phyloP scores from a whole-genome alignment of 2,113 vertebrate species.

The Boulengeromyrus knoepffleri region DNA sequence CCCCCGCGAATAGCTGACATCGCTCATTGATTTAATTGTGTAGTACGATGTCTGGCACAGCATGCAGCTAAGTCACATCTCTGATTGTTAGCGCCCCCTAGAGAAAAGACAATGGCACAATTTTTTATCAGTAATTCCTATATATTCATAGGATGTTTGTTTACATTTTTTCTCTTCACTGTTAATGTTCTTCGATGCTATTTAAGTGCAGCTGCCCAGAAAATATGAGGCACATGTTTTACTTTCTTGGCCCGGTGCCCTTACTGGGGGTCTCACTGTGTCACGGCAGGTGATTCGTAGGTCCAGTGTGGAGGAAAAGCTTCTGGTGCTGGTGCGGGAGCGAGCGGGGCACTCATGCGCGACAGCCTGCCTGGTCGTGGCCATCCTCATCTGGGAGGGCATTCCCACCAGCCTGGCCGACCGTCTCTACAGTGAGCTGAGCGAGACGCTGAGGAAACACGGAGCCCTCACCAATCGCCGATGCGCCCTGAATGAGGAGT shows the following conservation, averaged over 20 bases:
- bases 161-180: neutral
- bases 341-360: constrained; percentile 80
- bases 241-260: neutral
- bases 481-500: constrained; percentile 92
- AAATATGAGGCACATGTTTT: neutral
- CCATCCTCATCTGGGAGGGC: constrained; percentile 92
- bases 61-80: neutral
- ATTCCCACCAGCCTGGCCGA: constrained; percentile 73
- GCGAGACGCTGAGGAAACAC: constrained; percentile 72
- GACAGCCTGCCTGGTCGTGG: constrained; percentile 78
- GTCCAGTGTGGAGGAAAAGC: constrained; percentile 77
- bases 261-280: neutral
- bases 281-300: constrained; percentile 80
- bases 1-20: neutral
- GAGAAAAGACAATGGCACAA: neutral
- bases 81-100: constrained; percentile 8
- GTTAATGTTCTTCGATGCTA: neutral
- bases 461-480: constrained; percentile 84
- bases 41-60: neutral
- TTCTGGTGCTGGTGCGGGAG: constrained; percentile 86
- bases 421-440: constrained; percentile 78
- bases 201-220: neutral
- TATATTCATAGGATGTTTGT: neutral
- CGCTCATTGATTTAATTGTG: neutral
- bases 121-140: neutral